A percentile compares a stretch with the other conserved stretches of the same genome.
Evolutionary conservation across 2,113 vertebrate genomes (phyloP).

Genomic region (Hyaena hyaena): DNA sequence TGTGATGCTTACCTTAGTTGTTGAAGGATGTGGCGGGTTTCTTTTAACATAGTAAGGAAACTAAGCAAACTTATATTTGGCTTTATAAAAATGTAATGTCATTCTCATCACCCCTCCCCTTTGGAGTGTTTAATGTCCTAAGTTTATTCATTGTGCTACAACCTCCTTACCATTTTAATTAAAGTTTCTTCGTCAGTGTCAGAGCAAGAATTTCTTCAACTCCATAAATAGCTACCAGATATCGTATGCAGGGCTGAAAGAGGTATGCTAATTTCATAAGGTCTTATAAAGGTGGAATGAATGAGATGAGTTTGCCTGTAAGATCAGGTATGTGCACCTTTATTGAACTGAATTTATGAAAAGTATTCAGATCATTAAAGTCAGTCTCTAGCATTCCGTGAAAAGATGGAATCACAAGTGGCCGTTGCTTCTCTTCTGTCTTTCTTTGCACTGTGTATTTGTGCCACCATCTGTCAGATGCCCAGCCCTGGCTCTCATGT

Average conservation of each 20-base stretch:
- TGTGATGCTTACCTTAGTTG: neutral
- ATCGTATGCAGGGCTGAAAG: neutral
- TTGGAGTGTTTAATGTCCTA: conserved; percentile 14
- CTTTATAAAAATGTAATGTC: conserved; percentile 80
- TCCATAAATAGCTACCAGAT: conserved; percentile 56
- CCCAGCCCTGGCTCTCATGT: conserved; percentile 48
- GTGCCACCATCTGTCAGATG: conserved; percentile 74
- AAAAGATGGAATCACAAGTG: conserved; percentile 58
- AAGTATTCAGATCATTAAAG: conserved; percentile 62
- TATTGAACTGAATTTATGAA: conserved; percentile 46
- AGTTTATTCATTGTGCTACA: conserved; percentile 16
- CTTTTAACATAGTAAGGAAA: conserved; percentile 72
- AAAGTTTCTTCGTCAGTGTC: conserved; percentile 63
- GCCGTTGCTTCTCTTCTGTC: conserved; percentile 71
- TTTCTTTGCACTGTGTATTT: conserved; percentile 69
- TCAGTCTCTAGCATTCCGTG: conserved; percentile 58
- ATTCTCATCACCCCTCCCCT: neutral
- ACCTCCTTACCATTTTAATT: conserved; percentile 68
- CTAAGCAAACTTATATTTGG: conserved; percentile 84
- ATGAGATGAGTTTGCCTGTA: neutral
- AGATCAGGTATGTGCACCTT: neutral
- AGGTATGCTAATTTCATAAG: neutral
- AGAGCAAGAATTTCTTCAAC: conserved; percentile 57
- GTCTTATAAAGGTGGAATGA: neutral
- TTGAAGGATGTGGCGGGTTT: conserved; percentile 54